phyloP scores from a whole-genome alignment of 2,113 vertebrate species.

The Austrofundulus limnaeus region DNA sequence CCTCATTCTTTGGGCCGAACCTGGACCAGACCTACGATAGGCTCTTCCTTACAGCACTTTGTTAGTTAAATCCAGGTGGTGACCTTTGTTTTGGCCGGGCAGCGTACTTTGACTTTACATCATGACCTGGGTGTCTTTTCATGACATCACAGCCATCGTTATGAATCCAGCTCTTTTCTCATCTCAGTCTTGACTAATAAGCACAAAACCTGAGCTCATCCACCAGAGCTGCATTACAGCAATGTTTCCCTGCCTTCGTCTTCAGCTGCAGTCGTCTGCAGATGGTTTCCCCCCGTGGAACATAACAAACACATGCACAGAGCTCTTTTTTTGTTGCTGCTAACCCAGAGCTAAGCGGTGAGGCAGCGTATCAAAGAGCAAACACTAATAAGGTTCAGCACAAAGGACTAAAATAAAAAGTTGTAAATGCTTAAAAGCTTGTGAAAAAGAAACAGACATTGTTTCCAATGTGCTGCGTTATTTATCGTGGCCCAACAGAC shows the following conservation, averaged over 20 bases:
- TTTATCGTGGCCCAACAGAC: slow-evolving; percentile 43
- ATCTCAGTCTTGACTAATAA: slow-evolving; percentile 43
- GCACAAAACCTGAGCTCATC: slow-evolving; percentile 54
- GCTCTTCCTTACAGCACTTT: no score
- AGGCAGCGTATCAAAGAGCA: slow-evolving; percentile 57
- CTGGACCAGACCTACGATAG: no score
- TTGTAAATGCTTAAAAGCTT: slow-evolving; percentile 56
- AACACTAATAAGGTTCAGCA: slow-evolving; percentile 52
- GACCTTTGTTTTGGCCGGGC: no score
- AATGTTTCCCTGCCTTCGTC: slow-evolving; percentile 41
- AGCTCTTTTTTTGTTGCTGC: slow-evolving; percentile 8
- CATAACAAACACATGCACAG: slow-evolving; percentile 45
- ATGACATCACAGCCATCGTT: slow-evolving; percentile 32
- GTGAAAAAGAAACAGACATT: slow-evolving; percentile 66
- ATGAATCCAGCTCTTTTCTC: slow-evolving; percentile 32
- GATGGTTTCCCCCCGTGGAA: slow-evolving; percentile 58
- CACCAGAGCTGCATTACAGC: slow-evolving; percentile 46
- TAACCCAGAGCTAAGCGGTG: slow-evolving; percentile 27
- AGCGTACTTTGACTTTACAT: slow-evolving; percentile 23
- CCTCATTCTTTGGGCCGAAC: no score
- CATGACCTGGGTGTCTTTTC: slow-evolving; percentile 17
- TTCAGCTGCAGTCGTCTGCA: slow-evolving; percentile 48
- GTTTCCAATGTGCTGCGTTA: slow-evolving; percentile 56
- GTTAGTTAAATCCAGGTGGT: no score
- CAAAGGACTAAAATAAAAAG: slow-evolving; percentile 55